phyloP scores from a whole-genome alignment of 2,797 vertebrate species.

The Jordanella pulchra region DNA sequence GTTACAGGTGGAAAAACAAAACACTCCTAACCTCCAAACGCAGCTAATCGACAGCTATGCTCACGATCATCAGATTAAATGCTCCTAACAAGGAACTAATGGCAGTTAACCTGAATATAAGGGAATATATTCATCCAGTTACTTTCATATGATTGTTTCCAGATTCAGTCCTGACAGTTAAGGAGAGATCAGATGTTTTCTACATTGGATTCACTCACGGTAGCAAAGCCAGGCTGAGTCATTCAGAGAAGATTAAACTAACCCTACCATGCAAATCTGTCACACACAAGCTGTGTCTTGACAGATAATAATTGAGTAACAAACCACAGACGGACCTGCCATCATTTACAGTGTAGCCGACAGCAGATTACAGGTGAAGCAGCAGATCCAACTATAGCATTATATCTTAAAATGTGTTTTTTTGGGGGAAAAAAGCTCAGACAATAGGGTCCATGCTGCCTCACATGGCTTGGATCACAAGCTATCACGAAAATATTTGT shows the following conservation, averaged over 20 bases:
- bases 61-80: neutral
- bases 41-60: neutral
- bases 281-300: neutral
- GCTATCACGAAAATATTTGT: neutral
- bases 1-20: constrained; percentile 8
- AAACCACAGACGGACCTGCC: neutral
- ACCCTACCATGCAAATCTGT: neutral
- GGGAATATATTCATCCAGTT: neutral
- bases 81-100: neutral
- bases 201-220: neutral
- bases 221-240: neutral
- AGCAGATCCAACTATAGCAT: neutral
- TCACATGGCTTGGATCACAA: neutral
- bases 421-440: neutral
- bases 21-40: neutral
- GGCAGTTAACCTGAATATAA: neutral
- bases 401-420: neutral
- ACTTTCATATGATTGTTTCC: neutral
- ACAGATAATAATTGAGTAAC: neutral
- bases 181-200: neutral
- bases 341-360: neutral
- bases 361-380: neutral
- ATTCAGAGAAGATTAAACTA: neutral
- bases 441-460: neutral
- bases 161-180: neutral